Evolutionary conservation across 2,888 invertebrate genomes (phyloP).

Genomic region (Phaonia tiefii): DNA sequence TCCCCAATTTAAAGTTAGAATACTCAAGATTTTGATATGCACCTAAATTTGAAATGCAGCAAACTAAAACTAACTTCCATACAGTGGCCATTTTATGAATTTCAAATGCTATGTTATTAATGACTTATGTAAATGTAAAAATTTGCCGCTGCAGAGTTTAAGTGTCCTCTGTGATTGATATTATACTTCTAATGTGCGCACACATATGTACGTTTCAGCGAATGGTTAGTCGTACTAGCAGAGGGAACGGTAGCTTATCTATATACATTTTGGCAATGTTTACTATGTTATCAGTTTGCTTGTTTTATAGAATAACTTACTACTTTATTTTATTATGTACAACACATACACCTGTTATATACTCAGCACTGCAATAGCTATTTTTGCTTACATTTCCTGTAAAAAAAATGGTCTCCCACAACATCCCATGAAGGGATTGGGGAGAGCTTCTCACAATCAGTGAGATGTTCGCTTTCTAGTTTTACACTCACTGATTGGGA

Average conservation of each 20-base stretch:
- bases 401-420: not conserved
- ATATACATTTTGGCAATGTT: slow-evolving; percentile 7
- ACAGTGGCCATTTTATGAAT: not conserved
- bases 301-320: slow-evolving; percentile 31
- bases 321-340: slow-evolving; percentile 44
- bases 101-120: not conserved
- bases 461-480: too few relatives aligned
- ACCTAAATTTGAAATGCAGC: not conserved
- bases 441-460: too few relatives aligned
- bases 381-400: not conserved
- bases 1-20: not conserved
- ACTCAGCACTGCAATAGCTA: not conserved
- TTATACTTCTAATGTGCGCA: slow-evolving; percentile 45
- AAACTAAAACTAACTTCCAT: not conserved
- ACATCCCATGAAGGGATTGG: too few relatives aligned
- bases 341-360: slow-evolving; percentile 20
- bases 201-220: slow-evolving; percentile 18
- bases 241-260: slow-evolving; percentile 22
- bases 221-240: slow-evolving; percentile 37
- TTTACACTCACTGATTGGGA: too few relatives aligned
- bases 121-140: not conserved
- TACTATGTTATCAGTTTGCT: slow-evolving; percentile 7
- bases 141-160: slow-evolving; percentile 3
- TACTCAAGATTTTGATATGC: not conserved
- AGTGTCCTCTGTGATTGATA: too few relatives aligned